Conservation (phyloP, 2,113 vertebrate species). For the Cottus gobio region DNA sequence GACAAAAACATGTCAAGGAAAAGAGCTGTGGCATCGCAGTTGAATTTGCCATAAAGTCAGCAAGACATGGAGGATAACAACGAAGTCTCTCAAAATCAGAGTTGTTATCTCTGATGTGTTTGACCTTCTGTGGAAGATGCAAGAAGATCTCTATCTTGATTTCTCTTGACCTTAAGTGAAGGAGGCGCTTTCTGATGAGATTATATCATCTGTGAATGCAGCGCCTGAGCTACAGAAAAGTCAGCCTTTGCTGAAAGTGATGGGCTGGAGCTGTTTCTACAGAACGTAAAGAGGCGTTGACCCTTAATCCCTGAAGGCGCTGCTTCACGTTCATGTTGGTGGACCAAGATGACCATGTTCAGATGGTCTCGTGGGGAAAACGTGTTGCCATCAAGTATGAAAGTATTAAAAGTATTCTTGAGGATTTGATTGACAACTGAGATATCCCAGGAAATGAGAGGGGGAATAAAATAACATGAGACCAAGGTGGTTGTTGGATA, state of each 20-base stretch:
- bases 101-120: constrained; percentile 33
- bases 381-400: background rate
- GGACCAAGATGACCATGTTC: background rate
- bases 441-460: background rate
- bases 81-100: constrained; percentile 2
- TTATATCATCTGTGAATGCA: constrained; percentile 31
- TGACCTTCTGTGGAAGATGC: constrained; percentile 40
- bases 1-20: constrained; percentile 2
- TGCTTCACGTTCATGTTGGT: background rate
- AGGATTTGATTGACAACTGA: background rate
- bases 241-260: constrained; percentile 25
- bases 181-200: constrained; percentile 25
- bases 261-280: background rate
- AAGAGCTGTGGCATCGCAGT: constrained; percentile 19
- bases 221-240: constrained; percentile 5
- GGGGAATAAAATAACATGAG: background rate
- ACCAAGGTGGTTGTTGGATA: background rate
- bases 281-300: background rate
- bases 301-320: background rate
- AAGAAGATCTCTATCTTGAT: constrained; percentile 32
- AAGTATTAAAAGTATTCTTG: background rate
- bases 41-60: constrained; percentile 13
- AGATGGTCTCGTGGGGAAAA: background rate
- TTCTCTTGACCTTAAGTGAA: constrained; percentile 38
- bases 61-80: constrained; percentile 28